phyloP scores from a whole-genome alignment of 2,797 vertebrate species.

The Onychomys torridus region DNA sequence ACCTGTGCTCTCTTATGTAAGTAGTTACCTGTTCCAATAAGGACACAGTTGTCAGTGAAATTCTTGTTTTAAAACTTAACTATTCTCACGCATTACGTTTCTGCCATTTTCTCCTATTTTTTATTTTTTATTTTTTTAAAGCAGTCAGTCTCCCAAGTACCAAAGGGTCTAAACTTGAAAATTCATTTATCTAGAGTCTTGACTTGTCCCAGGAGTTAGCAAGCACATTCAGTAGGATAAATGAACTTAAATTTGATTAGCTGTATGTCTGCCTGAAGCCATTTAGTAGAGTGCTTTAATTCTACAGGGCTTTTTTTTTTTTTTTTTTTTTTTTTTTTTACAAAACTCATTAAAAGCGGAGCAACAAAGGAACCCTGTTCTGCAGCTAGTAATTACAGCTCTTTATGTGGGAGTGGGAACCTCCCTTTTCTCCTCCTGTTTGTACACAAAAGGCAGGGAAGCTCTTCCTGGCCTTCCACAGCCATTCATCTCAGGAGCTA shows the following conservation, averaged over 20 bases:
- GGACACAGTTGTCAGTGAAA: neutral
- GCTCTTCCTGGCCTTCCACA: neutral
- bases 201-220: neutral
- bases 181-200: constrained; percentile 8
- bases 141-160: neutral
- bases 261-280: constrained; percentile 58
- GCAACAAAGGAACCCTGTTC: constrained; percentile 70
- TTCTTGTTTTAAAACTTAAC: constrained; percentile 14
- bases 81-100: neutral
- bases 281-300: constrained; percentile 46
- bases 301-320: constrained; percentile 18
- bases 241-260: constrained; percentile 60
- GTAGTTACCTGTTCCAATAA: neutral
- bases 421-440: constrained; percentile 55
- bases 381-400: constrained; percentile 58
- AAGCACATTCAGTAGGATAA: neutral
- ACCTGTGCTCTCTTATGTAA: constrained; percentile 9
- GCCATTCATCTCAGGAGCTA: neutral
- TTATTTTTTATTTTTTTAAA: neutral
- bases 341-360: constrained; percentile 74
- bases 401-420: constrained; percentile 48
- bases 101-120: too few species aligned
- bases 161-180: constrained; percentile 25
- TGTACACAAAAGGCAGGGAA: constrained; percentile 40
- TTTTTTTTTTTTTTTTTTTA: too few species aligned